phyloP scores from a whole-genome alignment of 2,888 invertebrate species.

The Harmothoe impar region DNA sequence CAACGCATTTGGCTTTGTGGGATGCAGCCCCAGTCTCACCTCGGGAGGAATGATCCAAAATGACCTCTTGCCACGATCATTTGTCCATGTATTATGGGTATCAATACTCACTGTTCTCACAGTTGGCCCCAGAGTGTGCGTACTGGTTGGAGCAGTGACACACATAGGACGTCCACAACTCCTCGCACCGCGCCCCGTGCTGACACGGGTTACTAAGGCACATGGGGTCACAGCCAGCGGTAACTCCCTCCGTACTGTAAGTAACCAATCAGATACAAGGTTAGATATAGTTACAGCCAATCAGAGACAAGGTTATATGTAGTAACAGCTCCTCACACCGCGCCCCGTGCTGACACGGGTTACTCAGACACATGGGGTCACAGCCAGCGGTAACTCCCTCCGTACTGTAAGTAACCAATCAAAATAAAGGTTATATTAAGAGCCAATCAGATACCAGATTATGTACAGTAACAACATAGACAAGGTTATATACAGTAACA shows the following conservation, averaged over 20 bases:
- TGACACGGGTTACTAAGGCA: constrained; percentile 97
- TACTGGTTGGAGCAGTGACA: constrained; percentile 96
- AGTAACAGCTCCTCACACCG: constrained; percentile 90
- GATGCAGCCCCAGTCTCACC: too few species aligned
- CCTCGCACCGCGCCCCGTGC: constrained; percentile 91
- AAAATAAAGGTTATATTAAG: background rate
- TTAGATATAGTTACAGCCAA: too few species aligned
- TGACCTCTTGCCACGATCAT: too few species aligned
- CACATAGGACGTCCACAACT: constrained; percentile 92
- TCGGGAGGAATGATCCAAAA: too few species aligned
- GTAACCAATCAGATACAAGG: constrained; percentile 79
- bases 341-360: constrained; percentile 95
- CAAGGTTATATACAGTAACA: background rate
- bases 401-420: constrained; percentile 88
- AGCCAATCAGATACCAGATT: background rate
- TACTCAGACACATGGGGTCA: constrained; percentile 96
- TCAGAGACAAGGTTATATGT: constrained; percentile 81
- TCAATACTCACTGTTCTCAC: constrained; percentile 92
- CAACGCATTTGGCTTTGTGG: too few species aligned
- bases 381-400: constrained; percentile 96
- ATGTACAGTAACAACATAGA: too few species aligned
- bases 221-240: constrained; percentile 95
- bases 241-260: constrained; percentile 90
- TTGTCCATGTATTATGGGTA: too few species aligned
- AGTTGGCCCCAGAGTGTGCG: constrained; percentile 95